Conservation (phyloP, 2,888 invertebrate species). For the Bruchidius siliquastri region DNA sequence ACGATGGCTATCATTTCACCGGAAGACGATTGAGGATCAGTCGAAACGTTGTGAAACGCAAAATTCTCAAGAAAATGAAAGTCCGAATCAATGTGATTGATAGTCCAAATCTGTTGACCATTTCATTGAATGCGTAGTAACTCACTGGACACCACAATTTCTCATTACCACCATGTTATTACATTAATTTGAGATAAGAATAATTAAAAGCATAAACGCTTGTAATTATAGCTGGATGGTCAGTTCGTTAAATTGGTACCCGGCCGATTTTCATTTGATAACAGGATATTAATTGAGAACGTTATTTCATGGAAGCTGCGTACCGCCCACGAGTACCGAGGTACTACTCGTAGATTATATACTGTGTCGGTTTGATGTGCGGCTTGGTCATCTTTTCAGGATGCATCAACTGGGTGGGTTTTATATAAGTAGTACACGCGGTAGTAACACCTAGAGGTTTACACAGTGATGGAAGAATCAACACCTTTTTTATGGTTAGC, state of each 20-base stretch:
- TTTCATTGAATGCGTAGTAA: neutral
- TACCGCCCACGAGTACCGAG: slow-evolving; percentile 24
- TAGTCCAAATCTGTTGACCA: too few relatives aligned
- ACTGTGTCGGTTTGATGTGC: neutral
- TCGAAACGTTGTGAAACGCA: too few relatives aligned
- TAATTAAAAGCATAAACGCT: slow-evolving; percentile 46
- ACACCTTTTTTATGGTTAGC: too few relatives aligned
- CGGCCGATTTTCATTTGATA: slow-evolving; percentile 42
- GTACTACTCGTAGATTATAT: slow-evolving; percentile 2
- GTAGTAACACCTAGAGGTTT: neutral
- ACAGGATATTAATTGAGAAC: slow-evolving; percentile 40
- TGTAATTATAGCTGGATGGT: slow-evolving; percentile 40
- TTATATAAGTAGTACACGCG: neutral
- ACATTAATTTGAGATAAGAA: slow-evolving; percentile 45
- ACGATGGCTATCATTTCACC: too few relatives aligned
- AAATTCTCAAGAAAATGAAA: too few relatives aligned
- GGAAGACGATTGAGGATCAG: too few relatives aligned
- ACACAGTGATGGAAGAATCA: neutral
- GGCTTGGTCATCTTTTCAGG: neutral
- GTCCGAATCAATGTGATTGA: too few relatives aligned
- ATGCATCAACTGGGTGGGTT: neutral
- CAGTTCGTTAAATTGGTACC: slow-evolving; percentile 34
- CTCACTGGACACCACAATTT: slow-evolving; percentile 29
- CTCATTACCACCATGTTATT: slow-evolving; percentile 41
- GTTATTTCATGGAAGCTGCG: slow-evolving; percentile 35